These are phyloP conservation scores for Drosophila rubida DNA, from an alignment of 2,888 invertebrate species.

Conservation along the genomic window DNA sequence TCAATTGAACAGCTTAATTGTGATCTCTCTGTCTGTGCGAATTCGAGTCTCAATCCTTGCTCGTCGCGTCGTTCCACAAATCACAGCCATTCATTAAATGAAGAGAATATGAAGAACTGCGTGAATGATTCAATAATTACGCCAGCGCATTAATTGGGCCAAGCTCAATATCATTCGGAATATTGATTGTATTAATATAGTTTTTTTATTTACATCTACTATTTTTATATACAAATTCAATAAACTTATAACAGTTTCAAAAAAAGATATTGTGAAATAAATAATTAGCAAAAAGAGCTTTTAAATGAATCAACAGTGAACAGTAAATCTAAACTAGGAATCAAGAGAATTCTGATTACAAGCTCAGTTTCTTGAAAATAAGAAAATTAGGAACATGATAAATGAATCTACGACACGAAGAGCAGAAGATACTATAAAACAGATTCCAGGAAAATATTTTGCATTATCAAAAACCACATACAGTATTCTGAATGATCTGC, in stretches of 20 bases:
- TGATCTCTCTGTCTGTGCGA: slow-evolving; percentile 23
- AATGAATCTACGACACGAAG: not conserved
- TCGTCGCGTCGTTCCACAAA: slow-evolving; percentile 9
- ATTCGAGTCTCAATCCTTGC: slow-evolving; percentile 1
- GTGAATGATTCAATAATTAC: not conserved
- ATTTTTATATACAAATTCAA: no score
- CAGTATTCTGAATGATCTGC: not conserved
- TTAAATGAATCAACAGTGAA: no score
- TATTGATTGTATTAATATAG: no score
- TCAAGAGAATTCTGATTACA: not conserved
- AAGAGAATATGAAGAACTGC: slow-evolving; percentile 42
- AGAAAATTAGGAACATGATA: not conserved
- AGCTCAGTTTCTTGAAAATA: not conserved
- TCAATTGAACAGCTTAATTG: slow-evolving; percentile 73
- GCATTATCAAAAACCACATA: not conserved
- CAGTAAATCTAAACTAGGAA: not conserved
- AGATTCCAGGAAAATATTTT: not conserved
- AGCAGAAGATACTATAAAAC: not conserved
- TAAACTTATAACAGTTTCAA: no score
- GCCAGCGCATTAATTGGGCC: not conserved
- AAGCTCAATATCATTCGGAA: no score
- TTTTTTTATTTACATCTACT: no score
- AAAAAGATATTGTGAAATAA: no score
- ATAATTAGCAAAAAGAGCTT: no score
- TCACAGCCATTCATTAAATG: slow-evolving; percentile 15